Evolutionary conservation across 2,797 vertebrate species (phyloP).

Genomic region (Bovichtus variegatus): DNA sequence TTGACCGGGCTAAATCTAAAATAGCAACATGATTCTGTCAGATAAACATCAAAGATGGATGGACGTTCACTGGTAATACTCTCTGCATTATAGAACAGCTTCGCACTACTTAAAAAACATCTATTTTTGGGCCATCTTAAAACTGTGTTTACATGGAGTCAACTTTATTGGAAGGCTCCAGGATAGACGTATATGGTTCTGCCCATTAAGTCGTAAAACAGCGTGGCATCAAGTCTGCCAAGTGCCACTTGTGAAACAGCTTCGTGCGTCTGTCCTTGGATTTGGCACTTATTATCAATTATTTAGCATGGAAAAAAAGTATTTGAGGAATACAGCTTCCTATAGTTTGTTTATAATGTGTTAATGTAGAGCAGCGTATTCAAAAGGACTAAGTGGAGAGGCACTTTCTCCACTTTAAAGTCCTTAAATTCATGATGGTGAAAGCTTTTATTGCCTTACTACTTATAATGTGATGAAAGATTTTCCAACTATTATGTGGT

Average conservation of each 20-base stretch:
- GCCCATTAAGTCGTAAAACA: background rate
- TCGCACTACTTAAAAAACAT: too few species aligned
- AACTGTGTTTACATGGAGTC: background rate
- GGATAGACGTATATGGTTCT: background rate
- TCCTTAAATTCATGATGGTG: background rate
- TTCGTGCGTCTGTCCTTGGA: too few species aligned
- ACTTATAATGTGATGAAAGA: background rate
- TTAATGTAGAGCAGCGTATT: background rate
- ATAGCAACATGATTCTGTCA: background rate
- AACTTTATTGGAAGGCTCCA: background rate
- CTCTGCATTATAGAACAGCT: too few species aligned
- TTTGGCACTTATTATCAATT: too few species aligned
- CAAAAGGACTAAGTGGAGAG: background rate
- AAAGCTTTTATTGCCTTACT: background rate
- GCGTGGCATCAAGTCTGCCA: background rate
- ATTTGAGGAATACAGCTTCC: background rate
- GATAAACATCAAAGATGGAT: background rate
- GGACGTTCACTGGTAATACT: background rate
- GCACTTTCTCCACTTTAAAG: background rate
- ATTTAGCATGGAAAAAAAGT: background rate
- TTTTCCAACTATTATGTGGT: background rate
- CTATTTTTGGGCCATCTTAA: background rate
- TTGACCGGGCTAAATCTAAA: slow-evolving; percentile 15
- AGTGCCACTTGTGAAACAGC: too few species aligned
- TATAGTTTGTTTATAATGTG: background rate